These are phyloP conservation scores for Oreohelix idahoensis DNA, from an alignment of 1,140 invertebrate species.

Conservation along the genomic window DNA sequence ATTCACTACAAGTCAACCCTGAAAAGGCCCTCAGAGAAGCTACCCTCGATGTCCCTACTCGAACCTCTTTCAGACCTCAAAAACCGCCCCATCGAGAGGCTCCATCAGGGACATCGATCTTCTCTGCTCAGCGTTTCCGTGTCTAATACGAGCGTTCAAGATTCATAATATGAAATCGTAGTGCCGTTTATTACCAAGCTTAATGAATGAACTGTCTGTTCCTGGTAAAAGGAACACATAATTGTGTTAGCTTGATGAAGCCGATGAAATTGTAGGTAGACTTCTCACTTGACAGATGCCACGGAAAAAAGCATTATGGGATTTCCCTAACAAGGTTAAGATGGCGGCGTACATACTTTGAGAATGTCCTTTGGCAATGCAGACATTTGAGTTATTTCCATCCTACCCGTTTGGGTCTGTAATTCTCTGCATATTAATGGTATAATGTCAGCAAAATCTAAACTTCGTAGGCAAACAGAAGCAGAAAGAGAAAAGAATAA, in stretches of 20 bases:
- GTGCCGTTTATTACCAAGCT: too few species aligned
- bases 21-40: neutral
- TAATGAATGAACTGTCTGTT: too few species aligned
- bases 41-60: conserved; percentile 2
- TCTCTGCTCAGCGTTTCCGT: neutral
- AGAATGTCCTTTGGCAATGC: neutral
- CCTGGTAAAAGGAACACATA: neutral
- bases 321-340: neutral
- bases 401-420: neutral
- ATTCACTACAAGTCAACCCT: neutral
- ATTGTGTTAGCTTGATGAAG: neutral
- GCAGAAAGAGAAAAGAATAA: neutral
- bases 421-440: neutral
- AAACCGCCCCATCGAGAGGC: neutral
- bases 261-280: neutral
- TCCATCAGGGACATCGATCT: neutral
- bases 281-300: neutral
- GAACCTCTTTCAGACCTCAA: neutral
- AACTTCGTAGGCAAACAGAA: neutral
- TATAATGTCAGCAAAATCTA: neutral
- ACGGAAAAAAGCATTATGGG: neutral
- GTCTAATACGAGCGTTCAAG: neutral
- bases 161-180: too few species aligned
- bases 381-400: neutral
- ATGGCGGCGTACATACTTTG: conserved; percentile 6